Base-by-base conservation (phyloP, 1,140 invertebrate genomes). In the Pygmarrhopalites habei region DNA sequence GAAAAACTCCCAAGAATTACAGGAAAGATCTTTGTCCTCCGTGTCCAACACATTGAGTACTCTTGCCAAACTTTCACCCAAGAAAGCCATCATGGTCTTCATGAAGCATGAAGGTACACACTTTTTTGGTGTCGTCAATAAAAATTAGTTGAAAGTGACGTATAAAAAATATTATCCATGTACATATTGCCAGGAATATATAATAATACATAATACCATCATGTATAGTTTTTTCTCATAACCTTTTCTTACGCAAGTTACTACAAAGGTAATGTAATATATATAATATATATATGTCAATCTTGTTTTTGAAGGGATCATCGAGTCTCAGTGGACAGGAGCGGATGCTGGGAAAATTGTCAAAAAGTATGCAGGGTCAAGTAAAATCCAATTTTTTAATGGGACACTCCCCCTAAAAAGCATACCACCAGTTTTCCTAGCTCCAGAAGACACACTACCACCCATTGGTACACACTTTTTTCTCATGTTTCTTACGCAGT, bases 371-470 rank as follows among this genome's bases (percentile, higher is more conserved):
- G 69, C 69, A 17, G 69, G 69, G 2, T 66, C 64, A 0, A 71
- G 62, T 43, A 71, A 71, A 64, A 41, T 71, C 1, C 69, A 67
- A 49, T 71, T 71, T 52, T 71, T 66, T 51, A 71, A 71, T 60
- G 69, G 69, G 49, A 71, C 69, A 0, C 23, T 59, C 15, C 69
- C 69, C 3, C 15, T 19, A 2, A 23, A 60, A 15, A 64, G 55
- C 19, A 30, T 71, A 14, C 69, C 69, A 15, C 32, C 66, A 10
- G 69, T 71, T 4, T 71, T 71, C 44, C 62, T 71, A 1, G 69
- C 66, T 17, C 69, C 69, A 0, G 69, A 68, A 58, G 69, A 71
- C 28, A 66, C 64, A 51, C 17, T 26, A 2, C 35, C 66, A n/a
- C 69, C 69, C 3, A 47, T 58, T 21, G n/a, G n/a, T n/a, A n/a